Base-by-base conservation (phyloP, 2,113 vertebrate genomes). In the Maccullochella peelii region DNA sequence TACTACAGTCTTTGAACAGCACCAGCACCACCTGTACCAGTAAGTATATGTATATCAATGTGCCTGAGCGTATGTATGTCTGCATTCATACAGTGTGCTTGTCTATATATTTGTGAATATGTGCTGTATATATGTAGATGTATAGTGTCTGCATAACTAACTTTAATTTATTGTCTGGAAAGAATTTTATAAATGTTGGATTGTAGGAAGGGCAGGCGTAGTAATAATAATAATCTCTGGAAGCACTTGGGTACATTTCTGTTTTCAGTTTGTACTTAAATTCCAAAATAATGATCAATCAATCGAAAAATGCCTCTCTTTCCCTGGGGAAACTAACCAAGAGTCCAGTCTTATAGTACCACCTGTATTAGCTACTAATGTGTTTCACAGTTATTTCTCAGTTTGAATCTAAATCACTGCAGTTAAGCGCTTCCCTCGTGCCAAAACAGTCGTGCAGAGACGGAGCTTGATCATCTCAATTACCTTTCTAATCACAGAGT, bases 401-500 rank as follows among this genome's bases (percentile, higher is more conserved):
- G 6, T 70, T 50, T 71, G 70, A 85, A 62, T 81, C 33, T 30
- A 70, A 82, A 80, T 89, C 30, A 61, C 4, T 27, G 47, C 52
- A 21, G 79, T 62, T 65, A 30, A 73, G 69, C 76, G 36, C 44
- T 30, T 49, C 61, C 58, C 42, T 30, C 20, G 27, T 81, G 69
- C 73, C 69, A 42, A 65, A 76, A 36, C 67, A 80, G 67, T 4
- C 16, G 12, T 47, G 44, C 70, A 16, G 55, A 62, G 49, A 33
- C 5, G 8, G 38, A 49, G 71, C 86, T 55, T 77, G 66, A 91
- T 89, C 75, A 33, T 88, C 88, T 54, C 72, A 80, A 76, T 89
- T 72, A 85, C 65, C 47, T 85, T 74, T 70, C 42, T 77, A 80
- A 83, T 86, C 30, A 57, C 61, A 68, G 44, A 33, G 58, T 7